These are phyloP conservation scores for Bolinopsis microptera DNA, from an alignment of 37 sponge, comb jelly and placozoan genomes.

Conservation along the genomic window DNA sequence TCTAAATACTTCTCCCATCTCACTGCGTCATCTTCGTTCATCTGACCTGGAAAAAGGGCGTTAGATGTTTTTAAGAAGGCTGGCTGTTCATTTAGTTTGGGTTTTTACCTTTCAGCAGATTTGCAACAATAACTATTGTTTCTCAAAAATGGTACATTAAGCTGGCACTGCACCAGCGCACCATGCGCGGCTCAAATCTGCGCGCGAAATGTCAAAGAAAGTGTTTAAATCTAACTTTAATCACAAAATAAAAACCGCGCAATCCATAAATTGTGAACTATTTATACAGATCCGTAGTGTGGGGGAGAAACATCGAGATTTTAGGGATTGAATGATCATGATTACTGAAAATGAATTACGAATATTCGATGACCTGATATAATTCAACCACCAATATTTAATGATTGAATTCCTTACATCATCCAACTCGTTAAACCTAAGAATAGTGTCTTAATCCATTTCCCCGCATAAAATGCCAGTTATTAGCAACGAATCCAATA, in stretches of 20 bases:
- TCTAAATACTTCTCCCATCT: conserved; percentile 29
- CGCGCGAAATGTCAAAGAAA: not conserved
- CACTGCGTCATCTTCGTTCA: not conserved
- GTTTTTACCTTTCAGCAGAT: no score
- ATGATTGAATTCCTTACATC: not conserved
- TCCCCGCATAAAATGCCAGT: no score
- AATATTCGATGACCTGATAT: not conserved
- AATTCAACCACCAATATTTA: not conserved
- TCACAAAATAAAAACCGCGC: not conserved
- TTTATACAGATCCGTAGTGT: no score
- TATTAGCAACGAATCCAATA: no score
- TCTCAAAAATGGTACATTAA: no score
- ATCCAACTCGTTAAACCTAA: not conserved
- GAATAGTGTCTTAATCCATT: not conserved
- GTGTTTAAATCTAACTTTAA: not conserved
- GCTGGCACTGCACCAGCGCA: no score
- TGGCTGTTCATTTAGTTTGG: no score
- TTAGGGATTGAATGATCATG: not conserved
- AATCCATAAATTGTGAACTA: not conserved
- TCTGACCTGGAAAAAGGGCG: not conserved
- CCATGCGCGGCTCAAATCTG: not conserved
- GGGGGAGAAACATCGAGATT: no score
- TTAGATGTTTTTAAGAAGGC: no score
- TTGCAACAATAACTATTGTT: no score
- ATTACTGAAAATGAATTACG: not conserved